These are phyloP conservation scores for Lacerta bilineata DNA, from an alignment of 2,797 vertebrate species.

Conservation along the genomic window DNA sequence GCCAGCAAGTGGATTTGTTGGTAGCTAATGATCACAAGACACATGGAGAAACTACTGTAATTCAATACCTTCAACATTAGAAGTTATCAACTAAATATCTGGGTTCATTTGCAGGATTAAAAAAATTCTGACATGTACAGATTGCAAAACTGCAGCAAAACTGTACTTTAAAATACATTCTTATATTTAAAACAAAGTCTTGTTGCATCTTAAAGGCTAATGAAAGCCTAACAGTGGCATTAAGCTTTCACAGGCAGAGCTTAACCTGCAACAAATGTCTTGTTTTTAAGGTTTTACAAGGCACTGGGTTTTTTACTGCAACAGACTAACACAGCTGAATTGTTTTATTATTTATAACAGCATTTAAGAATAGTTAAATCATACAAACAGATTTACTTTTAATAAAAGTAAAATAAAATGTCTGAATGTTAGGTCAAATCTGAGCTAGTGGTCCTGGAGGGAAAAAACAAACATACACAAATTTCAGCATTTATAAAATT, in stretches of 20 bases:
- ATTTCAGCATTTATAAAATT: neutral
- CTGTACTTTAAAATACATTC: neutral
- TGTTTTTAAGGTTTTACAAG: neutral
- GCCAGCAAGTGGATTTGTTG: neutral
- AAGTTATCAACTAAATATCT: neutral
- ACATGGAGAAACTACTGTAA: neutral
- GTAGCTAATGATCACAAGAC: neutral
- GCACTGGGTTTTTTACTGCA: neutral
- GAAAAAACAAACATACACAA: constrained; percentile 54
- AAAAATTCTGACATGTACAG: neutral
- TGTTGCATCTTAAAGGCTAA: neutral
- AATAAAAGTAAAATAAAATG: neutral
- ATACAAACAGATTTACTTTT: neutral
- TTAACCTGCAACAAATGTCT: neutral
- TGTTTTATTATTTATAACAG: neutral
- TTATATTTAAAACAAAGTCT: neutral
- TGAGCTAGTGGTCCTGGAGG: constrained; percentile 23
- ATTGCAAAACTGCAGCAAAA: neutral
- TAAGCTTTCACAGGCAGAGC: neutral
- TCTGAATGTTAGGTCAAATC: neutral
- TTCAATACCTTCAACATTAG: neutral
- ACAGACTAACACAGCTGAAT: neutral
- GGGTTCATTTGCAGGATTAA: neutral
- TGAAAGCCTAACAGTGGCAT: neutral
- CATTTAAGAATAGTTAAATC: neutral